phyloP scores from a whole-genome alignment of 2,888 invertebrate genomes.

The Loripinus fragilis region DNA sequence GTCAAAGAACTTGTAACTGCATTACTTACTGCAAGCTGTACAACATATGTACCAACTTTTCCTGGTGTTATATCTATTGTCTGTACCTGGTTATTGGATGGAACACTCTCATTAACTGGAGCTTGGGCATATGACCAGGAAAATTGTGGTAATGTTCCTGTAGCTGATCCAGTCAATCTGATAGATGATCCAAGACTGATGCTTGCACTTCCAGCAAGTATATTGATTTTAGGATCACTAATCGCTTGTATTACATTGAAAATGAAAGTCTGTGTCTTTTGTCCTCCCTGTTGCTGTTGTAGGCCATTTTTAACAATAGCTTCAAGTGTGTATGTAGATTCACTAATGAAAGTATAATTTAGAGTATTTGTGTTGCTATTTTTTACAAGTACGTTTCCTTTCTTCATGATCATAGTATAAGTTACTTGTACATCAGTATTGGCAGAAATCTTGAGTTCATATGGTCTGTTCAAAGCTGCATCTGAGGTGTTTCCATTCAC shows the following conservation, averaged over 20 bases:
- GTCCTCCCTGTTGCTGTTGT: too few relatives aligned
- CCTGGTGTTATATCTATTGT: constrained; percentile 42
- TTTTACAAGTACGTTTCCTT: neutral
- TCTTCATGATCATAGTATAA: neutral
- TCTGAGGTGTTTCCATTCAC: constrained; percentile 9
- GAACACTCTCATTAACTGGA: constrained; percentile 39
- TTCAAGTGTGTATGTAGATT: constrained; percentile 41
- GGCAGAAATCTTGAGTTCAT: neutral
- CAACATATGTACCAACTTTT: constrained; percentile 40
- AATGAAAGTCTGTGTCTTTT: constrained; percentile 21
- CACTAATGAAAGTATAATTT: constrained; percentile 29
- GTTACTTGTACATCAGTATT: constrained; percentile 9
- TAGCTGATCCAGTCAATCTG: constrained; percentile 38
- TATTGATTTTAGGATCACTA: constrained; percentile 42
- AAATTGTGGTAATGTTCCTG: constrained; percentile 39
- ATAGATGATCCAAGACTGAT: constrained; percentile 33
- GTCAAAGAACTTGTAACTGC: constrained; percentile 21
- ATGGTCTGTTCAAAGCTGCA: constrained; percentile 5
- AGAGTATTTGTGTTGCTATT: constrained; percentile 28
- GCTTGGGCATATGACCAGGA: constrained; percentile 52
- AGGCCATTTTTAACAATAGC: constrained; percentile 55
- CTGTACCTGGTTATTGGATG: constrained; percentile 13
- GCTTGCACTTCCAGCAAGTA: constrained; percentile 40
- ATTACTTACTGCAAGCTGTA: constrained; percentile 34
- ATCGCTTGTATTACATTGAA: constrained; percentile 56